Conservation (phyloP, 2,113 vertebrate genomes). For the Dasyurus viverrinus region DNA sequence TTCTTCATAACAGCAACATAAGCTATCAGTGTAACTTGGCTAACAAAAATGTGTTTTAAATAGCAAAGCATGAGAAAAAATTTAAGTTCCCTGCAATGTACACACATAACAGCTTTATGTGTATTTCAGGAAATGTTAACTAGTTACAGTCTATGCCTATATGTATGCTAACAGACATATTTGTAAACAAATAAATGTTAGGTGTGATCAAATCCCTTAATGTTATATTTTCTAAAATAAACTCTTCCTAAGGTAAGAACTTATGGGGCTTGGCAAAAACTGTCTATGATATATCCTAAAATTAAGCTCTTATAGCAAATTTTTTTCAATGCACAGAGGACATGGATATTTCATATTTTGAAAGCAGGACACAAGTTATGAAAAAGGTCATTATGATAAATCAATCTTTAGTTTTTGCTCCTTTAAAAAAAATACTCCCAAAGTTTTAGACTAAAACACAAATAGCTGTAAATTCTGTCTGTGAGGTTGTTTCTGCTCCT, state of each 20-base stretch:
- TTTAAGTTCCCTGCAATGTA: slow-evolving; percentile 30
- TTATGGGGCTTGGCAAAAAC: background rate
- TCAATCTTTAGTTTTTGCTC: background rate
- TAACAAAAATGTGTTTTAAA: slow-evolving; percentile 55
- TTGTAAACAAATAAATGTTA: background rate
- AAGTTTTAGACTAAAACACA: slow-evolving; percentile 33
- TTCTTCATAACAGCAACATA: slow-evolving; percentile 42
- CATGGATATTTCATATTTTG: background rate
- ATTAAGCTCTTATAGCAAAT: background rate
- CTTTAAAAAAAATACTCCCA: slow-evolving; percentile 28
- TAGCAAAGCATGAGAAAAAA: slow-evolving; percentile 49
- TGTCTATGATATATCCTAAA: background rate
- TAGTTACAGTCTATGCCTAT: background rate
- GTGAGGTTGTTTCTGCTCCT: slow-evolving; percentile 44
- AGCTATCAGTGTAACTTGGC: background rate
- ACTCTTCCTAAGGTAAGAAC: background rate
- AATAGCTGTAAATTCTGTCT: slow-evolving; percentile 47
- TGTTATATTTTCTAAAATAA: background rate
- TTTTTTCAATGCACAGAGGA: background rate
- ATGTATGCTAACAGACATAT: background rate
- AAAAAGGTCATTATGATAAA: slow-evolving; percentile 12
- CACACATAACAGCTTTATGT: background rate
- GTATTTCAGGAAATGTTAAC: slow-evolving; percentile 17
- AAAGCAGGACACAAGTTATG: slow-evolving; percentile 33
- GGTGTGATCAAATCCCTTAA: background rate